Evolutionary conservation across 2,888 invertebrate species (phyloP), one percentile per base, ranked within the genome.

Genomic region (Agriopis marginaria): DNA sequence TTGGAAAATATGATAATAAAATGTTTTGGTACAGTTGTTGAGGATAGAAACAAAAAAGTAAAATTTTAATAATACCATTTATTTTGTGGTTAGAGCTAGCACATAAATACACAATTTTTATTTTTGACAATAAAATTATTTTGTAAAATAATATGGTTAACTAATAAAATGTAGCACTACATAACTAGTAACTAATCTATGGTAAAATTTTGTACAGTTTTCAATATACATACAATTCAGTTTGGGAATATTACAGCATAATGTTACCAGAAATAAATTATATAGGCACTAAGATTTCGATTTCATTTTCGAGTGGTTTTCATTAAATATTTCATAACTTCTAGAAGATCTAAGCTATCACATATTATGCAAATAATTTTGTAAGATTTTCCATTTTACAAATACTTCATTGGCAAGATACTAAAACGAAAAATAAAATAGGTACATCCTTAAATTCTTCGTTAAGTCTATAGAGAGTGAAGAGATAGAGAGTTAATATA

Each of bases 391-490:
- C 85, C 79, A 84, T 84, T 88, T 85, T 86, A 88, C 83, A 89
- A 89, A 92, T 91, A 93, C 88, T 93, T 90, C 82, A 92, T 89
- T 94, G 94, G 94, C 94, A 94, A 94, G 94, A 94, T 85, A 90
- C 84, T 89, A 88, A 87, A 85, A 77, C 82, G 75, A 83, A 82
- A 84, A 82, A 82, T 82, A 85, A 84, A 82, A 82, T 81, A 84
- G 85, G 82, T 88, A 87, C 81, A 86, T 86, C 80, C 79, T 85
- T 88, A 87, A 89, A 90, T 88, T 89, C 84, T 82, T 87, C 79
- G 79, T 89, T 87, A 84, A 87, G 84, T 88, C 83, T 89, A 91
- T 89, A 93, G 91, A 92, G 92, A 93, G 91, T 90, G 89, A 89
- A 89, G 84, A 88, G 79, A 88, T 87, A 92, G 89, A 92, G 89